Evolutionary conservation across 2,797 vertebrate species (phyloP).

Genomic region (Urosaurus nigricauda): DNA sequence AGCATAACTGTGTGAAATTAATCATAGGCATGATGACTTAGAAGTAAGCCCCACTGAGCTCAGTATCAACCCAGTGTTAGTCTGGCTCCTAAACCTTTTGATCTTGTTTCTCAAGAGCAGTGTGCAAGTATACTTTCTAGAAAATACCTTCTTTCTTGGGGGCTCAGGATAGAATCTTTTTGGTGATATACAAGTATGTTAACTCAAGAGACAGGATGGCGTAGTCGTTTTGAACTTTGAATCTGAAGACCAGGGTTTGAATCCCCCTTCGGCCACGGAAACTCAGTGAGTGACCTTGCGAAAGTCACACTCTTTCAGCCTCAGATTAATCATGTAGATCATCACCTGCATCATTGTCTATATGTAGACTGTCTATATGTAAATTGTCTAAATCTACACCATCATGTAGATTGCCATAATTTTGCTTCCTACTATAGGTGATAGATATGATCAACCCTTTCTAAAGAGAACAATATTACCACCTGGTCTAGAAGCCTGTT

Average conservation of each 20-base stretch:
- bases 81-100: background rate
- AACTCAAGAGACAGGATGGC: too few species aligned
- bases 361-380: background rate
- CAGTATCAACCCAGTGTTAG: background rate
- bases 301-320: too few species aligned
- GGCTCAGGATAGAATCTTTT: too few species aligned
- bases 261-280: too few species aligned
- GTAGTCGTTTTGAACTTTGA: too few species aligned
- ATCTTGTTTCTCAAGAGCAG: background rate
- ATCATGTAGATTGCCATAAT: background rate
- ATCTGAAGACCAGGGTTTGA: too few species aligned
- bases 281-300: too few species aligned
- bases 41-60: background rate
- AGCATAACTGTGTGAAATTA: background rate
- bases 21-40: background rate
- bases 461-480: background rate
- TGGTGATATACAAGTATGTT: too few species aligned
- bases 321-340: background rate
- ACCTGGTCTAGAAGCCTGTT: background rate
- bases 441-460: background rate
- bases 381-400: background rate
- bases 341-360: background rate
- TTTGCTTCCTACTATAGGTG: background rate
- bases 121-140: background rate
- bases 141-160: background rate